A percentile compares a stretch with the other conserved stretches of the same genome.
These are phyloP conservation scores for Diadumene lineata DNA, from an alignment of 92 coral and sea anemone species.

Conservation along the genomic window DNA sequence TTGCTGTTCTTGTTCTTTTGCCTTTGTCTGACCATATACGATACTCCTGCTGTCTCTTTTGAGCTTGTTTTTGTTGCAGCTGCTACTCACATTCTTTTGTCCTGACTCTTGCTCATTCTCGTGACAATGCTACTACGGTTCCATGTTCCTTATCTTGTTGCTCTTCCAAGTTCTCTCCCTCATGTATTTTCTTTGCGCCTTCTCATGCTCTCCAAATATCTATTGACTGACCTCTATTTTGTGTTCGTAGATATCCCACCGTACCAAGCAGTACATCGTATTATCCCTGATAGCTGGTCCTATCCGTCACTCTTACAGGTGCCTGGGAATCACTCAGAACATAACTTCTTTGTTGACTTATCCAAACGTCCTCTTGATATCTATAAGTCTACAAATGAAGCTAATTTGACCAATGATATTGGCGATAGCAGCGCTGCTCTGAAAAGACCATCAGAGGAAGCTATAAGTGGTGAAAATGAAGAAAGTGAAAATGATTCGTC, in stretches of 20 bases:
- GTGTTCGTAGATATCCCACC: slow-evolving; percentile 57
- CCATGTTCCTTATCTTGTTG: no score
- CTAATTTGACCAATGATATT: neutral
- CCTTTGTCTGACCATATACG: no score
- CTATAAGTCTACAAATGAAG: neutral
- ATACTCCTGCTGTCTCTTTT: no score
- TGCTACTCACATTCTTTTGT: no score
- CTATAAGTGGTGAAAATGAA: neutral
- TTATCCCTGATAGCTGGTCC: slow-evolving; percentile 88
- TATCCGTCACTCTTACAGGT: slow-evolving; percentile 63
- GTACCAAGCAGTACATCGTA: slow-evolving; percentile 72
- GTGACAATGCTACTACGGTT: no score
- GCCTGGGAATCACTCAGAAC: slow-evolving; percentile 48
- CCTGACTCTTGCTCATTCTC: no score
- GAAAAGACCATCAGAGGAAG: slow-evolving; percentile 23
- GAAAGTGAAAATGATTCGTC: neutral
- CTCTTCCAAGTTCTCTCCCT: no score
- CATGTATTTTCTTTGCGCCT: no score
- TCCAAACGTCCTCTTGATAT: slow-evolving; percentile 60
- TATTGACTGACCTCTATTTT: neutral
- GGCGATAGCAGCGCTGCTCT: neutral
- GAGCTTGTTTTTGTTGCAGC: no score
- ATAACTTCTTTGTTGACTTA: slow-evolving; percentile 55
- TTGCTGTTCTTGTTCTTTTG: no score
- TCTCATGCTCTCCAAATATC: no score